phyloP scores from a whole-genome alignment of 1,140 invertebrate species.

The Tetramorium simillimum region DNA sequence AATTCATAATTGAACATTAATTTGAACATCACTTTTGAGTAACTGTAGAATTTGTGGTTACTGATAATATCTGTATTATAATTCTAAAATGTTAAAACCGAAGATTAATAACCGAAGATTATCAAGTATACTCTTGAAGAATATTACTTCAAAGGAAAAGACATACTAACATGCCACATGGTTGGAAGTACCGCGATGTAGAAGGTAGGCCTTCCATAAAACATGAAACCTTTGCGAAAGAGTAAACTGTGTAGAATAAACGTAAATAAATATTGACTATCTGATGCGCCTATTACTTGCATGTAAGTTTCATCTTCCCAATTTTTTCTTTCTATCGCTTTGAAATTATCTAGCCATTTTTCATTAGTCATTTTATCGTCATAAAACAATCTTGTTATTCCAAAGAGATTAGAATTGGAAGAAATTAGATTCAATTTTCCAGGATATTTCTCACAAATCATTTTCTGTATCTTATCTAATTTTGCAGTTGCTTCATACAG shows the following conservation, averaged over 20 bases:
- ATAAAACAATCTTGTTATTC: background rate
- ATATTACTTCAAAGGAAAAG: background rate
- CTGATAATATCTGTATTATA: background rate
- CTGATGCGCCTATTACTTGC: conserved; percentile 67
- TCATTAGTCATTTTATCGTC: background rate
- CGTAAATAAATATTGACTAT: conserved; percentile 39
- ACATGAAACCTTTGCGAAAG: conserved; percentile 61
- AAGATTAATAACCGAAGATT: conserved; percentile 13
- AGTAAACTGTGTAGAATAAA: conserved; percentile 62
- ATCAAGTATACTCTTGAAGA: background rate
- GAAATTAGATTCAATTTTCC: conserved; percentile 39
- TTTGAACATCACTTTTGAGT: conserved; percentile 70
- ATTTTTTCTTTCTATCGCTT: conserved; percentile 26
- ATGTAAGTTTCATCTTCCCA: conserved; percentile 70
- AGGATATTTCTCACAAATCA: conserved; percentile 53
- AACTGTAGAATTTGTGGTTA: conserved; percentile 3
- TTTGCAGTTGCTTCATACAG: conserved; percentile 63
- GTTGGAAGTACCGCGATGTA: conserved; percentile 68
- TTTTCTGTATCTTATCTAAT: conserved; percentile 45
- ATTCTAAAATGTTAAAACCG: conserved; percentile 61
- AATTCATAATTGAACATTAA: conserved; percentile 74
- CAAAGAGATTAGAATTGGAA: conserved; percentile 50
- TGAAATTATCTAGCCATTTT: conserved; percentile 33
- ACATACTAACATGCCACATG: conserved; percentile 72
- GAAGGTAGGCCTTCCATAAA: conserved; percentile 67